Evolutionary conservation across 2,888 invertebrate genomes (phyloP), one percentile per base, ranked within the genome.

Genomic region (Drosophila flavopinicola): DNA sequence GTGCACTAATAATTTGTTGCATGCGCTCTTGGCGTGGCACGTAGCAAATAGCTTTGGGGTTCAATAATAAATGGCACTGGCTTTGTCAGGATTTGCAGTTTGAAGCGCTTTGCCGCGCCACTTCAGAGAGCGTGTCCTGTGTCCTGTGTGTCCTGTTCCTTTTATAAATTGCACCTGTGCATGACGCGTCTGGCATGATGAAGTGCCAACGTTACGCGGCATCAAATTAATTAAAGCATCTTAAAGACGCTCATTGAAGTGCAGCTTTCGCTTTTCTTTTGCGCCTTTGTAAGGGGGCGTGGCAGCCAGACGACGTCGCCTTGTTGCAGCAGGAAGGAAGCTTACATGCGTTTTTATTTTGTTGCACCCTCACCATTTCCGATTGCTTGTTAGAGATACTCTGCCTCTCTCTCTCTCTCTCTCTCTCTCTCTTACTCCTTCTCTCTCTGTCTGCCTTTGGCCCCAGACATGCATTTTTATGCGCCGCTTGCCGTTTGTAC

Each of bases 31-130:
- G 57, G 32, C 59, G 45, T 48, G 52, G 74, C 84, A 86, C 86
- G 80, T 82, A 77, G 59, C 67, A 45, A 54, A 56, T 35, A 32
- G 60, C 49, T 59, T 67, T 33, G 20, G 42, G 45, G 60, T 69
- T 88, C 89, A 87, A 89, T 88, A 89, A 89, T 88, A 88, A 88
- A 88, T 89, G 87, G 63, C 73, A 58, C 78, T 88, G 76, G 70
- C 89, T 89, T 88, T 83, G 86, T 88, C 87, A 78, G 88, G 88
- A 88, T 89, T 89, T 88, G 88, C 86, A 79, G 83, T 87, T 89
- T 82, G 82, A 58, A 73, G 78, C 32, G n/a, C n/a, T n/a, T n/a
- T n/a, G n/a, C n/a, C n/a, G 65, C 66, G 67, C 41, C 20, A 41
- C 44, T 60, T 56, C 20, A 59, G 49, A n/a, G 20, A 20, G 20